Evolutionary conservation across 2,113 vertebrate genomes (phyloP), one percentile per base, ranked within the genome.

Genomic region (Hydropotes inermis): DNA sequence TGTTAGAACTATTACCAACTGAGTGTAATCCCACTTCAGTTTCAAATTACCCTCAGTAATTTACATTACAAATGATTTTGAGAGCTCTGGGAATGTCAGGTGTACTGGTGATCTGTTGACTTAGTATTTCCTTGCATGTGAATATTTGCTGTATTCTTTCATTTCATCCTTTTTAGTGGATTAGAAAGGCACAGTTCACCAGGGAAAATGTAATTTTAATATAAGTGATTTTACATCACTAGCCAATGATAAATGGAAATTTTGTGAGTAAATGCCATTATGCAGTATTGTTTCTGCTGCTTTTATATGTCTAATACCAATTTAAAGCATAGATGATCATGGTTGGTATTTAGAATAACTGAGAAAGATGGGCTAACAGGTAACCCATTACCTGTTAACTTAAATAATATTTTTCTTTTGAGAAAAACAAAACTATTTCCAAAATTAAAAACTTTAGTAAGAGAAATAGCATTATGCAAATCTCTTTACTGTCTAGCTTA

Each of bases 221-320:
- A 81, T 74, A 74, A 89, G 28, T 54, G 57, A 39, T 47, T 45
- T 70, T 83, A 83, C 1, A 78, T 70, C 96, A 91, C 43, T 90
- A 93, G 19, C 25, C 19, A 33, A 10, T 96, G 82, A 47, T 78
- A 87, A 94, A 39, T 78, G 52, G 33, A 92, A 14, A 57, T 70
- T 91, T 91, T 90, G 45, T 84, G 47, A 95, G 13, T 93, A 92
- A 95, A 54, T 95, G 79, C 55, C 92, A 6, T 84, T 79, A n/a
- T 39, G 36, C 58, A 93, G 57, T 89, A 58, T 52, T 74, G 57
- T 96, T 96, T 78, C 16, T 33, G 27, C 64, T 87, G 21, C 15
- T 47, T 47, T 47, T 67, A 61, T n/a, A 50, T 88, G 3, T 64
- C 76, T 74, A 39, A 55, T 61, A 91, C 6, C 58, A 79, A 23